Evolutionary conservation across 2,113 vertebrate species (phyloP).

Genomic region (Andinoacara biseriatus): DNA sequence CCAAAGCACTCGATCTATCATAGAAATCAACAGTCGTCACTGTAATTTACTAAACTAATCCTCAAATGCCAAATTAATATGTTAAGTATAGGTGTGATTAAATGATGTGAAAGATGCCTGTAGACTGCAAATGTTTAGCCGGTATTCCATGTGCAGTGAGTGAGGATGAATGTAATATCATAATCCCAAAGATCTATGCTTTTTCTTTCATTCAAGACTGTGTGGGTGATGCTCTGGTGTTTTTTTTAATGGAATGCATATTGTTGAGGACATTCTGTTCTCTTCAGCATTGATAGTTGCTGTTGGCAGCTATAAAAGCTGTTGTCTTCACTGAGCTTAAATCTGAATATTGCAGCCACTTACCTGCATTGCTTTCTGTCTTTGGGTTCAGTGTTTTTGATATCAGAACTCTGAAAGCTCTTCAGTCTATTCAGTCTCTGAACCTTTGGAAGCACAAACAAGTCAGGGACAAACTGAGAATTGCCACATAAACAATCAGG

Average conservation of each 20-base stretch:
- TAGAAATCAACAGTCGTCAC: conserved; percentile 58
- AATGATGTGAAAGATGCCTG: conserved; percentile 52
- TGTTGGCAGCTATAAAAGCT: conserved; percentile 5
- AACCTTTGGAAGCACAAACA: not conserved
- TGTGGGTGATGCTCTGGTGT: conserved; percentile 25
- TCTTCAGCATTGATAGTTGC: not conserved
- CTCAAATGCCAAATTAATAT: conserved; percentile 73
- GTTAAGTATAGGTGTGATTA: conserved; percentile 69
- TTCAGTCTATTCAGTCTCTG: not conserved
- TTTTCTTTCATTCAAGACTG: conserved; percentile 34
- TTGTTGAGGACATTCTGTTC: conserved; percentile 15
- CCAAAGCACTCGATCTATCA: conserved; percentile 64
- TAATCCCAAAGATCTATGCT: conserved; percentile 47
- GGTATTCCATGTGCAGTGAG: conserved; percentile 43
- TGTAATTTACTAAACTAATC: conserved; percentile 64
- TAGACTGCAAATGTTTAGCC: conserved; percentile 36
- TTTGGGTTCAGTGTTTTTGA: not conserved
- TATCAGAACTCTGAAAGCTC: not conserved
- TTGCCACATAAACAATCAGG: not conserved
- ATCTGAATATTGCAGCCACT: not conserved
- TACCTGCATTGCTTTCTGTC: not conserved
- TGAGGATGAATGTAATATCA: conserved; percentile 39
- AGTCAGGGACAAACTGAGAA: not conserved
- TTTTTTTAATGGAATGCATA: not conserved
- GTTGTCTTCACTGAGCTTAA: not conserved